Evolutionary conservation across 92 coral and sea anemone genomes (phyloP).

Genomic region (Phenganax marumi): DNA sequence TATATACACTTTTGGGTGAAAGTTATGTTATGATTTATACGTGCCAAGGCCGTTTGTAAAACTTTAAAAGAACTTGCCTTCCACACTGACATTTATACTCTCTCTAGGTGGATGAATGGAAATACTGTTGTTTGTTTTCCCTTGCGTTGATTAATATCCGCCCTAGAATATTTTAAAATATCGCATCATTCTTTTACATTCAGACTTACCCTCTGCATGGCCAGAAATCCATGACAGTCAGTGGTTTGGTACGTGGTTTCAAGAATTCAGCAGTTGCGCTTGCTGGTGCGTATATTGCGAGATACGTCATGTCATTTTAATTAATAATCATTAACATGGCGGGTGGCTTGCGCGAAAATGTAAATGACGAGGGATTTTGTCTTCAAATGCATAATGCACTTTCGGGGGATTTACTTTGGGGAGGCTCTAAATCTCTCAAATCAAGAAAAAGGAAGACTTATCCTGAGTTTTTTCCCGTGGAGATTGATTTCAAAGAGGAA

Average conservation of each 20-base stretch:
- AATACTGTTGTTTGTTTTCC: too few species aligned
- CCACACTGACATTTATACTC: too few species aligned
- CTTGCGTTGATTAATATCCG: too few species aligned
- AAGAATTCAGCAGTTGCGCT: slow-evolving; percentile 28
- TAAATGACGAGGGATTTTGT: slow-evolving; percentile 34
- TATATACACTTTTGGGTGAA: too few species aligned
- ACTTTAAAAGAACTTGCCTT: too few species aligned
- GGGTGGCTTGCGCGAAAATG: slow-evolving; percentile 31
- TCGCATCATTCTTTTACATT: too few species aligned
- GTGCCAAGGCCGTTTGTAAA: too few species aligned
- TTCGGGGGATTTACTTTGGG: slow-evolving; percentile 50
- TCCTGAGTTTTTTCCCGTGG: slow-evolving; percentile 12
- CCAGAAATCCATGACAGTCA: slow-evolving; percentile 33
- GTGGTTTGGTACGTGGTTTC: slow-evolving; percentile 29
- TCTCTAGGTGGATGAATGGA: too few species aligned
- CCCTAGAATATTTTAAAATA: too few species aligned
- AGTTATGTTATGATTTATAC: too few species aligned
- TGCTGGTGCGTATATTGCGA: slow-evolving; percentile 13
- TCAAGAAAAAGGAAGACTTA: slow-evolving; percentile 3
- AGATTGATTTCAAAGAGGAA: slow-evolving; percentile 28
- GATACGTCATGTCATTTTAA: background rate
- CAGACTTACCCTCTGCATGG: slow-evolving; percentile 33
- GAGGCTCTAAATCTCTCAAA: background rate
- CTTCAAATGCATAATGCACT: slow-evolving; percentile 45
- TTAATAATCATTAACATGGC: background rate